Conservation (phyloP, 2,113 vertebrate species). For the Ammodramus savannarum region DNA sequence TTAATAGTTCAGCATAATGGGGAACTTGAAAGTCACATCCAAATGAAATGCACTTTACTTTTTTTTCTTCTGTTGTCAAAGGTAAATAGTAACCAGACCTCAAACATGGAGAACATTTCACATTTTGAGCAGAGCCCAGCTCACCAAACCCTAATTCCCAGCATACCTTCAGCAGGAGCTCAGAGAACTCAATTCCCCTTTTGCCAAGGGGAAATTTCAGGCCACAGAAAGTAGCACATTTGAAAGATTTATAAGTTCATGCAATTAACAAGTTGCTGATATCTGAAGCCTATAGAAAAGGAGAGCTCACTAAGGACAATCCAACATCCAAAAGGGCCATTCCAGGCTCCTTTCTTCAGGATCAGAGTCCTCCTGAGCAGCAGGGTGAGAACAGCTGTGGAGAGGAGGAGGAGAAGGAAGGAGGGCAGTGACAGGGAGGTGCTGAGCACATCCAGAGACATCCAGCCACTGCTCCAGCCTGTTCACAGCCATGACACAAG, state of each 20-base stretch:
- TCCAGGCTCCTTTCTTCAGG: background rate
- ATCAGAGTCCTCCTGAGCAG: background rate
- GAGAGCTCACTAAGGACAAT: background rate
- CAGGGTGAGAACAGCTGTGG: background rate
- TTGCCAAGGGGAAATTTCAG: background rate
- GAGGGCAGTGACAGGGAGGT: background rate
- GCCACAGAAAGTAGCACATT: background rate
- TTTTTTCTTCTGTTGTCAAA: background rate
- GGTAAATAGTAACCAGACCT: background rate
- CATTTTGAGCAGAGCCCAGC: background rate
- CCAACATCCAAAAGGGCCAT: background rate
- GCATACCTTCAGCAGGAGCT: background rate
- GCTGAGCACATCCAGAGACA: background rate
- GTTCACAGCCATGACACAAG: background rate
- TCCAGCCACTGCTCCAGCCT: background rate
- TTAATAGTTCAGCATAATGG: background rate
- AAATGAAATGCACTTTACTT: background rate
- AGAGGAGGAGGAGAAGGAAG: background rate
- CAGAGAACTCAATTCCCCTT: background rate
- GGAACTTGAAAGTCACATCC: background rate
- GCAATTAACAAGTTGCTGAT: background rate
- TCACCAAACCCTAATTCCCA: background rate
- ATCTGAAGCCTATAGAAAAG: background rate
- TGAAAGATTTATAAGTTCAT: background rate
- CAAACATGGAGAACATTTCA: background rate